Percentiles rank a stretch among this genome's conserved stretches.
These are phyloP conservation scores for Plectrocnemia conspersa DNA, from an alignment of 1,140 invertebrate genomes.

Conservation along the genomic window DNA sequence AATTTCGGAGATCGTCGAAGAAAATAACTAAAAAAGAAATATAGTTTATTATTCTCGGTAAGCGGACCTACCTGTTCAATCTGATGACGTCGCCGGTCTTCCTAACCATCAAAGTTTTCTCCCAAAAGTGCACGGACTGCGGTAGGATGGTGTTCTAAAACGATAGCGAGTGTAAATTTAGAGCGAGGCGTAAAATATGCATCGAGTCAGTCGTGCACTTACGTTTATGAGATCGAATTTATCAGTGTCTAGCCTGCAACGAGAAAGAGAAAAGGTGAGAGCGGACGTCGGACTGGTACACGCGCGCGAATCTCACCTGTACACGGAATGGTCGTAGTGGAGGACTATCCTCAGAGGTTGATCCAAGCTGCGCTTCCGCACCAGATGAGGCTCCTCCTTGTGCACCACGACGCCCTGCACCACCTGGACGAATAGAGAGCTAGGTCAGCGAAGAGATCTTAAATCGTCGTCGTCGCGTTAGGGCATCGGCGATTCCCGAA, in stretches of 20 bases:
- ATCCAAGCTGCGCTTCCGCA: slow-evolving; percentile 78
- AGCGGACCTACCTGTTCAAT: slow-evolving; percentile 72
- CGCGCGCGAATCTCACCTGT: slow-evolving; percentile 56
- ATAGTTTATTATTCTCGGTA: too few species aligned
- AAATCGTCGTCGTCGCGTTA: too few species aligned
- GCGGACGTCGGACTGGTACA: neutral
- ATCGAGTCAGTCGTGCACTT: slow-evolving; percentile 50
- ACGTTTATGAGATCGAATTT: slow-evolving; percentile 84
- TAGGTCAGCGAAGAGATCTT: too few species aligned
- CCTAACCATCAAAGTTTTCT: slow-evolving; percentile 81
- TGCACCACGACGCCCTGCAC: slow-evolving; percentile 80
- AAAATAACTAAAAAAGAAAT: too few species aligned
- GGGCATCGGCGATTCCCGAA: too few species aligned
- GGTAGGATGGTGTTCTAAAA: slow-evolving; percentile 85
- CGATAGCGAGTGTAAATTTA: slow-evolving; percentile 30
- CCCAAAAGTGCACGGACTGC: slow-evolving; percentile 89
- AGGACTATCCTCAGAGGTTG: slow-evolving; percentile 84
- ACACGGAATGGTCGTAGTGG: slow-evolving; percentile 85
- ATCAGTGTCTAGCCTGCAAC: slow-evolving; percentile 72
- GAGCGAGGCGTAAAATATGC: neutral
- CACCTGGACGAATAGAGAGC: too few species aligned
- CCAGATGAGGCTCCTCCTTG: slow-evolving; percentile 63
- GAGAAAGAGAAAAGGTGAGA: slow-evolving; percentile 41
- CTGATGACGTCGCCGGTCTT: slow-evolving; percentile 77
- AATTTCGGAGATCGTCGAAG: too few species aligned